Evolutionary conservation across 2,888 invertebrate genomes (phyloP).

Genomic region (Xanthia icteritia): DNA sequence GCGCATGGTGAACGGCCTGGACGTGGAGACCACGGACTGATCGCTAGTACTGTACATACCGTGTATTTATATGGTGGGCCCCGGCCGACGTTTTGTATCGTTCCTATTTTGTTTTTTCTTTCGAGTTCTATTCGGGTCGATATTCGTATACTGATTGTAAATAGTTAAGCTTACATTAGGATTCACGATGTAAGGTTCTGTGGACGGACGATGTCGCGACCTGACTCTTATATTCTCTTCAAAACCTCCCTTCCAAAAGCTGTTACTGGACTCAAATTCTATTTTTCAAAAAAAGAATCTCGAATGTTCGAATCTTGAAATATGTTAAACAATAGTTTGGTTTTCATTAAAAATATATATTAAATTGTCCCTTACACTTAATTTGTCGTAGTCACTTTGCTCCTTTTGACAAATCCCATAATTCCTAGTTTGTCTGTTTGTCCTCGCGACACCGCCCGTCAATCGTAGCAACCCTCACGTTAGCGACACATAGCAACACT

Average conservation of each 20-base stretch:
- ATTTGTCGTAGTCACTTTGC: conserved; percentile 21
- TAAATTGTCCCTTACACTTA: conserved; percentile 1
- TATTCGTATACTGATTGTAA: conserved; percentile 88
- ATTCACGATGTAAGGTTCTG: conserved; percentile 73
- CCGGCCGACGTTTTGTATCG: conserved; percentile 87
- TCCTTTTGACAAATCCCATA: neutral
- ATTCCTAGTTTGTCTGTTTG: neutral
- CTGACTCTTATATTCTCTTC: conserved; percentile 7
- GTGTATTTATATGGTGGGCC: conserved; percentile 86
- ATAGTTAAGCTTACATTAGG: conserved; percentile 88
- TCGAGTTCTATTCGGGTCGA: conserved; percentile 89
- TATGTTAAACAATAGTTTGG: neutral
- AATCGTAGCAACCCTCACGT: conserved; percentile 74
- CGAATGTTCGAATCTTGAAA: neutral
- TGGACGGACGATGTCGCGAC: conserved; percentile 68
- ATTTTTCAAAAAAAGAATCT: neutral
- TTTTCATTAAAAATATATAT: neutral
- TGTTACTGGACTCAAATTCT: no score
- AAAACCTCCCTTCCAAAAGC: neutral
- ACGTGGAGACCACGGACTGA: conserved; percentile 94
- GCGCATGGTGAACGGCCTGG: conserved; percentile 98
- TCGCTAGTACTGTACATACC: conserved; percentile 85
- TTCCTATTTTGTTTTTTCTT: conserved; percentile 90
- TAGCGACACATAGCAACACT: conserved; percentile 74
- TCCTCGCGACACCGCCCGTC: conserved; percentile 65